Evolutionary conservation across 2,888 invertebrate species (phyloP), one percentile per base, ranked within the genome.

Genomic region (Sarcophaga caerulescens): DNA sequence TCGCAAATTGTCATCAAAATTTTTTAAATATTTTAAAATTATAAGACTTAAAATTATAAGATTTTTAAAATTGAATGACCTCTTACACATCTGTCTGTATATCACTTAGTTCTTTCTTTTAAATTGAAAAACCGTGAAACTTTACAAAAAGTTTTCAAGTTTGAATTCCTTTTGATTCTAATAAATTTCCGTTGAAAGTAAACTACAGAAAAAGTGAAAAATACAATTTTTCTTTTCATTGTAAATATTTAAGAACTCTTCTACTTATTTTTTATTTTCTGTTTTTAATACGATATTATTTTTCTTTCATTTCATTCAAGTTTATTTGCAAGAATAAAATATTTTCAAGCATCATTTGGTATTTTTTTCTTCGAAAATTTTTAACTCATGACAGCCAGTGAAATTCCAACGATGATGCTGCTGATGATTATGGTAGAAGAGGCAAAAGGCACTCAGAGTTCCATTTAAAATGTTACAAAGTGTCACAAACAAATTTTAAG

Each of bases 311-410:
- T 25, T 71, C 52, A 71, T 71, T 71, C n/a, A 71, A 25, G 19
- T 71, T 71, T 59, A 59, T 71, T 35, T 59, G 35, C n/a, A 35
- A 25, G 71, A 59, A 65, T 23, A 75, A 75, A 75, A 65, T 65
- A 75, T 75, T 63, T 74, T 62, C 60, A 60, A 73, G 60, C 73
- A 73, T 73, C 73, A 73, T 73, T 73, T 73, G 73, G n/a, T 57
- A 44, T 47, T 25, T 10, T 23, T 25, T 4, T 47, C n/a, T 59
- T 71, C 19, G 17, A 14, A 60, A 21, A 71, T 14, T 17, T 73
- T 23, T 21, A 63, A 47, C 62, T 74, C 12, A 45, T 45, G 47
- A 74, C n/a, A 11, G n/a, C 35, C 57, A 59, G 59, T 59, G 19
- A 19, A 59, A 71, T 59, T 35, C 57, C 11, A 35, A n/a, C 57